These are phyloP conservation scores for Lordiphosa andalusiaca DNA, from an alignment of 2,888 invertebrate species.

Conservation along the genomic window DNA sequence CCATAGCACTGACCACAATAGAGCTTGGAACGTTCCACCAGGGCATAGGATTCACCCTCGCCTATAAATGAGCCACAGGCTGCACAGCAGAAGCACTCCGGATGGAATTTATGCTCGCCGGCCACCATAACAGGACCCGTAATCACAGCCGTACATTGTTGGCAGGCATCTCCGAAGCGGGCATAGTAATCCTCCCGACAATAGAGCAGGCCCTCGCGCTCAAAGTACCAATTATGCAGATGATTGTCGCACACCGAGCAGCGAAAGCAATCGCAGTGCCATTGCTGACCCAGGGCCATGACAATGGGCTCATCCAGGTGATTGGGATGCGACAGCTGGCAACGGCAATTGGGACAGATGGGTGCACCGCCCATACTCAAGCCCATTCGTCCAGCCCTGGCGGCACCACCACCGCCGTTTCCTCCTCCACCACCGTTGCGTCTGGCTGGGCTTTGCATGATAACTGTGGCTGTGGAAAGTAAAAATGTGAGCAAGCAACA, in stretches of 20 bases:
- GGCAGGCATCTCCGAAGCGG: constrained; percentile 93
- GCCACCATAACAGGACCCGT: constrained; percentile 96
- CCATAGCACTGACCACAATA: constrained; percentile 92
- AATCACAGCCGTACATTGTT: constrained; percentile 86
- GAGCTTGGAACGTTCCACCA: constrained; percentile 93
- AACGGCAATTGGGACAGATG: constrained; percentile 28
- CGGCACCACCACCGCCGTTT: neutral
- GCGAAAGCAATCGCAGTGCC: constrained; percentile 95
- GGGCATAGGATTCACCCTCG: constrained; percentile 94
- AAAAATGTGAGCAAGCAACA: neutral
- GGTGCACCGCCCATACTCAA: constrained; percentile 5
- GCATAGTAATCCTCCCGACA: constrained; percentile 94
- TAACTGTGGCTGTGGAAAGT: constrained; percentile 2
- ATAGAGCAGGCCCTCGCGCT: constrained; percentile 93
- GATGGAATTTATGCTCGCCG: constrained; percentile 96
- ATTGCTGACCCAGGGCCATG: constrained; percentile 90
- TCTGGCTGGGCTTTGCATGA: constrained; percentile 11
- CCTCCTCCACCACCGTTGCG: constrained; percentile 13
- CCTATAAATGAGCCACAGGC: constrained; percentile 92
- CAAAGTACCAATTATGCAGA: constrained; percentile 95
- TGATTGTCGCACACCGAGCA: constrained; percentile 94
- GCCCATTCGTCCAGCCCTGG: too few relatives aligned
- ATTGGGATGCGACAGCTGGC: constrained; percentile 51
- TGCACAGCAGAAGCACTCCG: constrained; percentile 95
- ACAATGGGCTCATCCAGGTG: constrained; percentile 83